Conservation (phyloP, 2,888 invertebrate species). For the Bugulina stolonifera region DNA sequence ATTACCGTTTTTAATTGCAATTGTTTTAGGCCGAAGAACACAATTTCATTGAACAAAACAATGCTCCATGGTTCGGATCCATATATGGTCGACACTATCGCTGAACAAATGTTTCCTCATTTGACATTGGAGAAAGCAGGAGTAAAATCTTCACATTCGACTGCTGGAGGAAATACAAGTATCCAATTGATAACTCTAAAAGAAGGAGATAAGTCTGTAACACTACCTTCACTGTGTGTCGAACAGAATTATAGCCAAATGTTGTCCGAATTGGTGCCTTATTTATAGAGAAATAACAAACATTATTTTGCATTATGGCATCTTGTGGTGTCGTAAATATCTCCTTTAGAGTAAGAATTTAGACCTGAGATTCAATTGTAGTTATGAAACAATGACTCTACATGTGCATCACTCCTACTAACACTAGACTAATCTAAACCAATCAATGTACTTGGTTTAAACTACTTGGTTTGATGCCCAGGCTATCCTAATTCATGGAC, state of each 20-base stretch:
- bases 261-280: slow-evolving; percentile 56
- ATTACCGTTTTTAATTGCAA: no score
- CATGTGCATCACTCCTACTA: no score
- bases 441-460: no score
- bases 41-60: slow-evolving; percentile 30
- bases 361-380: no score
- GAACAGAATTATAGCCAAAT: slow-evolving; percentile 57
- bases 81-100: slow-evolving; percentile 52
- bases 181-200: slow-evolving; percentile 48
- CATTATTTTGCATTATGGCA: no score
- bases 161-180: slow-evolving; percentile 32
- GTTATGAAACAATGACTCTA: neutral
- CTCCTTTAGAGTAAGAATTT: no score
- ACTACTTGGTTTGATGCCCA: no score
- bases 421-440: no score
- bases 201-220: slow-evolving; percentile 52
- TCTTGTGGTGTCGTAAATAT: no score
- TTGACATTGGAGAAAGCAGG: slow-evolving; percentile 40
- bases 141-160: slow-evolving; percentile 32
- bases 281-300: slow-evolving; percentile 47
- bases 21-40: slow-evolving; percentile 34
- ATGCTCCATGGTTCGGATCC: slow-evolving; percentile 55
- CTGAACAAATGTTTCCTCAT: slow-evolving; percentile 53
- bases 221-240: slow-evolving; percentile 53
- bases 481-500: no score